Evolutionary conservation across 2,888 invertebrate species (phyloP), one percentile per base, ranked within the genome.

Genomic region (Euclidia mi): DNA sequence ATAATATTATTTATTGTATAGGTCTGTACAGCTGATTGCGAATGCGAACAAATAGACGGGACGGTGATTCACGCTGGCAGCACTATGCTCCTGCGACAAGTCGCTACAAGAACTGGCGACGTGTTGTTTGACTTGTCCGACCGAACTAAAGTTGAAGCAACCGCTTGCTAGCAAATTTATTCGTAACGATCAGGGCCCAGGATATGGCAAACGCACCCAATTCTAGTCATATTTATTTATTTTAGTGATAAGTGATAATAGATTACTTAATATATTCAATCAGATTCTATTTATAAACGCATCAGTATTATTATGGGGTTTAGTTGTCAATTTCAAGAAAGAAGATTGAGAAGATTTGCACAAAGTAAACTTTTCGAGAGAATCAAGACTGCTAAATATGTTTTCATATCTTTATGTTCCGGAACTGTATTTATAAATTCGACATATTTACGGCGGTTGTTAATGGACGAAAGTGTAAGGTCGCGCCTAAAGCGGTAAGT

Each of bases 1-100:
- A 40, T 40, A 25, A 12, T 6, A 12, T 6, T 25, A 40, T 65
- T 58, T 38, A 58, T 50, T 51, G 37, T 25, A 10, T 12, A 4
- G 15, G 35, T 48, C 47, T 51, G 37, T 25, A 10, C 14, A 4
- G 15, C 40, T 48, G 44, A 65, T 51, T 51, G 42, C 34, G 28
- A 40, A 17, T 12, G 14, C 1, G 6, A 11, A 34, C 6, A 34
- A 12, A 9, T 40, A n/a, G 43, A 41, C 32, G 28, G 40, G 32
- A n/a, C 11, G 32, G 34, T 59, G 53, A 41, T 49, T 51, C 37
- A 47, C 12, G n/a, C 38, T 43, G 67, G 59, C 79, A 73, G 44
- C 79, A 78, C 79, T 78, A 75, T 38, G 47, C 20, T 45, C 43
- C 40, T 25, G 57, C 57, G 67, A 88, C 87, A 76, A 82, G 87